Evolutionary conservation across 2,888 invertebrate species (phyloP).

Genomic region (Melitaea athalia): DNA sequence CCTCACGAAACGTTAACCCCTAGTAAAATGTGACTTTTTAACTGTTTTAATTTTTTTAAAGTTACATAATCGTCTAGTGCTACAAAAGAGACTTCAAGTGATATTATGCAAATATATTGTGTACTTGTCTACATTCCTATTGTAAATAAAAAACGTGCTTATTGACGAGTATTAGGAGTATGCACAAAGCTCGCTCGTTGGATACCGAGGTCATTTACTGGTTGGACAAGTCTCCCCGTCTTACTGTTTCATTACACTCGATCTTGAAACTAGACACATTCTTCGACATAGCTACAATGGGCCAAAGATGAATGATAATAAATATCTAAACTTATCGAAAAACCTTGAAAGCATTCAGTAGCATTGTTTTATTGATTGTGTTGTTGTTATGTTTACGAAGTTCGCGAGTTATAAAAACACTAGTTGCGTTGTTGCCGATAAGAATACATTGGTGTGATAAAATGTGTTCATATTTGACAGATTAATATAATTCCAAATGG

Average conservation of each 20-base stretch:
- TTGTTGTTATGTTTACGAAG: slow-evolving; percentile 43
- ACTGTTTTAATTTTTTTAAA: slow-evolving; percentile 18
- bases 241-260: slow-evolving; percentile 54
- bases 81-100: slow-evolving; percentile 31
- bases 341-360: slow-evolving; percentile 34
- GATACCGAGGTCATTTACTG: slow-evolving; percentile 76
- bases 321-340: slow-evolving; percentile 37
- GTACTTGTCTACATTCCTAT: slow-evolving; percentile 28
- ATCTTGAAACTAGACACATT: slow-evolving; percentile 48
- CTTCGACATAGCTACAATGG: slow-evolving; percentile 21
- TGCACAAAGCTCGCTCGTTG: slow-evolving; percentile 54
- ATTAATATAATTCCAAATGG: slow-evolving; percentile 13
- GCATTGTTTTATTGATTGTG: slow-evolving; percentile 46
- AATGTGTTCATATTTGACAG: slow-evolving; percentile 45
- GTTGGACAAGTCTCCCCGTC: slow-evolving; percentile 66
- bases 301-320: slow-evolving; percentile 44
- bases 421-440: slow-evolving; percentile 60
- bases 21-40: slow-evolving; percentile 59
- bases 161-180: slow-evolving; percentile 52
- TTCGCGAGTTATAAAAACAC: slow-evolving; percentile 50
- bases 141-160: slow-evolving; percentile 50
- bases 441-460: slow-evolving; percentile 58
- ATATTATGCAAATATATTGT: slow-evolving; percentile 31
- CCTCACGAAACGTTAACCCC: slow-evolving; percentile 54
- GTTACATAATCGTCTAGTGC: slow-evolving; percentile 19